Evolutionary conservation across 2,888 invertebrate genomes (phyloP), one percentile per base, ranked within the genome.

Genomic region (Melikaiella ostensackeni): DNA sequence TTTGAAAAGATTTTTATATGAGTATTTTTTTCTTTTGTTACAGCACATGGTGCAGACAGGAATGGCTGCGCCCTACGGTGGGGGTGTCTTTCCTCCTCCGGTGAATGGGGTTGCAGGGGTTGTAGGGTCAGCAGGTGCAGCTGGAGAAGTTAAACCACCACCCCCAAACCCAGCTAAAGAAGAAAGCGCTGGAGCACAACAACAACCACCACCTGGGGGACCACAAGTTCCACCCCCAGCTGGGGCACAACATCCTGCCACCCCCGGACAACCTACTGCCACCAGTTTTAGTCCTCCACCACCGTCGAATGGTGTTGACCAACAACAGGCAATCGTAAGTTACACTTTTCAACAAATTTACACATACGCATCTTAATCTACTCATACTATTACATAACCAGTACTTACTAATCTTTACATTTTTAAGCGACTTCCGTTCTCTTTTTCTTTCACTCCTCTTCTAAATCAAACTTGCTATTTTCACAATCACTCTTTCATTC

Each of bases 41-140:
- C 95, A 97, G 97, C 97, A 97, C 94, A 97, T 97, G 97, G 97
- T 97, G 93, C 97, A 97, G 93, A 96, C 97, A 93, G 97, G 97
- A 91, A 96, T 96, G 95, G 94, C 95, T 92, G 93, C 93, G 93
- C 95, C 95, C 92, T 95, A 95, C 85, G 93, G 93, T 86, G 92
- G 92, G 88, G 91, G 91, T 84, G 94, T 94, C 84, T 94, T 94
- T 83, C 94, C 94, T 76, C 93, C 94, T 90, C 93, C 91, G 89
- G 94, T 91, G 91, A 86, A 94, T 92, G 88, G 92, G 84, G 89
- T 92, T 33, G 89, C 91, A 79, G 91, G 92, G 84, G 88, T 92
- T 82, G 91, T 92, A 84, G 88, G 92, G 92, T 92, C 92, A 87
- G 86, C 89, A 88, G 92, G 93, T 84, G 91, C 93, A 84, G 92